Evolutionary conservation across 2,888 invertebrate species (phyloP).

Genomic region (Netelia melanura): DNA sequence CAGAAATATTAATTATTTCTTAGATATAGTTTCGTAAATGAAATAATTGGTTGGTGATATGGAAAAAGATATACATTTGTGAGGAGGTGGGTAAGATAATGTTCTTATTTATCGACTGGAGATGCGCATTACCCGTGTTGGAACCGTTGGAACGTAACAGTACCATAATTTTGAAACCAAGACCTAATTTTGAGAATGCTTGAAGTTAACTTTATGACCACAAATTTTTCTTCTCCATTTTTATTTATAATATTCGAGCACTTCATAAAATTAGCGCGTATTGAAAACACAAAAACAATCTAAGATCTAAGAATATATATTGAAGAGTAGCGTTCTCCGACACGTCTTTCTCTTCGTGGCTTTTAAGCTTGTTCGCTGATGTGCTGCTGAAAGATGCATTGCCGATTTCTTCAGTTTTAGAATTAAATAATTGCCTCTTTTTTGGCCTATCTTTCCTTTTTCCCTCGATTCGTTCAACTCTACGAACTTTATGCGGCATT

Average conservation of each 20-base stretch:
- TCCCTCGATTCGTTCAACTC: neutral
- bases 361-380: neutral
- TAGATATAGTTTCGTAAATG: too few species aligned
- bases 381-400: constrained; percentile 10
- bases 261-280: neutral
- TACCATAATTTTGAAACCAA: neutral
- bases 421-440: neutral
- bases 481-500: neutral
- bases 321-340: constrained; percentile 26
- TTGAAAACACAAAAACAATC: neutral
- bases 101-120: too few species aligned
- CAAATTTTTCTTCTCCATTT: neutral
- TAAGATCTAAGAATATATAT: constrained; percentile 2
- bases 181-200: neutral
- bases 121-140: too few species aligned
- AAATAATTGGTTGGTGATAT: too few species aligned
- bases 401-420: neutral
- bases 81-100: too few species aligned
- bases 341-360: neutral
- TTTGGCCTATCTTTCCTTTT: constrained; percentile 29
- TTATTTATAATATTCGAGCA: constrained; percentile 8
- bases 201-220: neutral
- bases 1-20: too few species aligned
- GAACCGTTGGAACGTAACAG: too few species aligned
- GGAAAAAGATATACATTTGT: too few species aligned